phyloP scores from a whole-genome alignment of 2,888 invertebrate genomes.

The Sympetrum striolatum region DNA sequence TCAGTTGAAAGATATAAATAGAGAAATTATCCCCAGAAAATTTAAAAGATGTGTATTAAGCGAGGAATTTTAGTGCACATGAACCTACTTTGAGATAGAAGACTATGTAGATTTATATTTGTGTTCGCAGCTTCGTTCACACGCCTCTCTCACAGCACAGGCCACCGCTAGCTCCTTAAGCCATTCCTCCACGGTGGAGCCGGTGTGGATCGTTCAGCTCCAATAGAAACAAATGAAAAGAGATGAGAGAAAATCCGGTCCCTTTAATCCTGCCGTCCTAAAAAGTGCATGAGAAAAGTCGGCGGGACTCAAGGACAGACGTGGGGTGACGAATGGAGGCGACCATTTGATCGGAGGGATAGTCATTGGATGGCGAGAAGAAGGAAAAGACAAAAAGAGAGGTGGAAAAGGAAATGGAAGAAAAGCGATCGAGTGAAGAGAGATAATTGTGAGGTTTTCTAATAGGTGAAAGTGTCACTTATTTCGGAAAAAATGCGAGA shows the following conservation, averaged over 20 bases:
- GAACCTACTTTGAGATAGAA: too few relatives aligned
- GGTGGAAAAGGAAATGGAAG: too few relatives aligned
- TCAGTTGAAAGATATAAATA: too few relatives aligned
- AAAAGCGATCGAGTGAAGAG: neutral
- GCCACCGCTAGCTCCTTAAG: too few relatives aligned
- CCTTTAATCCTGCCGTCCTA: neutral
- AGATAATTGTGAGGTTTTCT: neutral
- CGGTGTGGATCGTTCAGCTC: neutral
- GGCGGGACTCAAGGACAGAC: neutral
- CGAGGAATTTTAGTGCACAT: too few relatives aligned
- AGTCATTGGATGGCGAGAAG: neutral
- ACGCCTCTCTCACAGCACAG: neutral
- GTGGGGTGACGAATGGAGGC: neutral
- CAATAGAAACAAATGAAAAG: constrained; percentile 6
- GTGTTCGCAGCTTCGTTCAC: neutral
- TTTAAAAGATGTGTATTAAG: too few relatives aligned
- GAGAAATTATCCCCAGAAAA: too few relatives aligned
- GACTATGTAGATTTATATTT: too few relatives aligned
- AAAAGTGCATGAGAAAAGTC: constrained; percentile 15
- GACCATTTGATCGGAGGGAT: neutral
- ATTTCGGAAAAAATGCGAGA: neutral
- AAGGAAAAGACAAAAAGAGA: neutral
- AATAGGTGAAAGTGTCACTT: neutral
- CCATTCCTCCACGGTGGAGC: neutral
- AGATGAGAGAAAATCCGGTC: neutral